A percentile compares a stretch with the other conserved stretches of the same genome.
These are phyloP conservation scores for Melinaea menophilus DNA, from an alignment of 2,888 invertebrate genomes.

Conservation along the genomic window DNA sequence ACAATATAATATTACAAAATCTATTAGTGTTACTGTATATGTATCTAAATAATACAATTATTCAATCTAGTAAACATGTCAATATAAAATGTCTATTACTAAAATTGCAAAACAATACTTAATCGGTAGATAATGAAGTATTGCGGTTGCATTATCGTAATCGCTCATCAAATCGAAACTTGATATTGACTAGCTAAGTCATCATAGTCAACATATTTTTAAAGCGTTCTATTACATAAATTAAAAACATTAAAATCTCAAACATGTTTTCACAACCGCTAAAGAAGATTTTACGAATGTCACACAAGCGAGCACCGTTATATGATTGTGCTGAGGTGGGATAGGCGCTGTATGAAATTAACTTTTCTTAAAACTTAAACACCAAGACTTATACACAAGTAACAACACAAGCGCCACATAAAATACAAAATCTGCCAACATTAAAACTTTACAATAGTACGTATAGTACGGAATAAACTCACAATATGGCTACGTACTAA, in stretches of 20 bases:
- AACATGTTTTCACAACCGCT: slow-evolving; percentile 67
- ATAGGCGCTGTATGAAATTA: slow-evolving; percentile 26
- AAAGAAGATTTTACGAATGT: slow-evolving; percentile 52
- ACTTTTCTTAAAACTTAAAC: slow-evolving; percentile 19
- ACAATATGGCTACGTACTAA: slow-evolving; percentile 40
- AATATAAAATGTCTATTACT: slow-evolving; percentile 28
- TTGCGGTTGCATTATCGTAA: slow-evolving; percentile 10
- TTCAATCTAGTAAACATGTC: slow-evolving; percentile 34
- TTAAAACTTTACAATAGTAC: slow-evolving; percentile 29
- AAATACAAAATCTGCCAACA: slow-evolving; percentile 37
- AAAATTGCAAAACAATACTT: slow-evolving; percentile 30
- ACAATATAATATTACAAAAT: slow-evolving; percentile 66
- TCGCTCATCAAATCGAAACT: slow-evolving; percentile 29
- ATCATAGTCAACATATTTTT: slow-evolving; percentile 40
- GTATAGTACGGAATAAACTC: slow-evolving; percentile 35
- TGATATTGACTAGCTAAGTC: slow-evolving; percentile 54
- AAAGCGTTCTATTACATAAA: slow-evolving; percentile 45
- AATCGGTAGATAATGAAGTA: slow-evolving; percentile 27
- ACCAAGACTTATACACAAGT: slow-evolving; percentile 21
- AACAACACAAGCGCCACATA: slow-evolving; percentile 35
- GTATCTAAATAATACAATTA: slow-evolving; percentile 44
- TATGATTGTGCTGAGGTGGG: slow-evolving; percentile 57
- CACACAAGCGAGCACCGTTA: slow-evolving; percentile 58
- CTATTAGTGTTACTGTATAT: slow-evolving; percentile 35
- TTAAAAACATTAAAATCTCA: slow-evolving; percentile 54